Percentiles rank a stretch among this genome's conserved stretches.
phyloP scores from a whole-genome alignment of 2,888 invertebrate species.

The Caenorhabditis sinica region DNA sequence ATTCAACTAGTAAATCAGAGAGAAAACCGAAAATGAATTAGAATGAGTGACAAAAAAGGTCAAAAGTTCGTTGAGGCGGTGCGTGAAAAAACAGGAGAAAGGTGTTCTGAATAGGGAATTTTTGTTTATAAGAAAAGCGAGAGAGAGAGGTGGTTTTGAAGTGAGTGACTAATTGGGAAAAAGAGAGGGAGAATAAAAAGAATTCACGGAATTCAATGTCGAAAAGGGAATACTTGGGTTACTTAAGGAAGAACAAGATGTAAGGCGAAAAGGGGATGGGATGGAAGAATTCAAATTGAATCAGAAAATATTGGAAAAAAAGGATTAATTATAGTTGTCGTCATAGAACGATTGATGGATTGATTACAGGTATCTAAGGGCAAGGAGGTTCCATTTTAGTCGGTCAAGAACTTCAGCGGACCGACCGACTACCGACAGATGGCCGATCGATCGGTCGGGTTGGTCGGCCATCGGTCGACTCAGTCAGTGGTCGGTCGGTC shows the following conservation, averaged over 20 bases:
- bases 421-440: too few relatives aligned
- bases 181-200: constrained; percentile 14
- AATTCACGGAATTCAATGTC: constrained; percentile 42
- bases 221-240: constrained; percentile 3
- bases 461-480: too few relatives aligned
- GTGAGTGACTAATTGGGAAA: constrained; percentile 49
- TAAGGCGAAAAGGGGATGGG: not conserved
- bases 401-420: too few relatives aligned
- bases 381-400: too few relatives aligned
- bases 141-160: constrained; percentile 15
- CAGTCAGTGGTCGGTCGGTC: too few relatives aligned
- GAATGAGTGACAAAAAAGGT: constrained; percentile 47
- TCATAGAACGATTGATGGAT: not conserved
- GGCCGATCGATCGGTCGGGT: too few relatives aligned
- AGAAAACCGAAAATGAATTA: constrained; percentile 7
- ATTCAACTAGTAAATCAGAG: constrained; percentile 32
- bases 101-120: constrained; percentile 42
- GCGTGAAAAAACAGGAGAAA: constrained; percentile 8
- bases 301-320: not conserved
- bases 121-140: not conserved
- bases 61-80: constrained; percentile 24
- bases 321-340: not conserved
- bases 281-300: constrained; percentile 15
- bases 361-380: too few relatives aligned
- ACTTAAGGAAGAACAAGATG: not conserved